phyloP scores from a whole-genome alignment of 2,113 vertebrate species.

The Jaculus jaculus region DNA sequence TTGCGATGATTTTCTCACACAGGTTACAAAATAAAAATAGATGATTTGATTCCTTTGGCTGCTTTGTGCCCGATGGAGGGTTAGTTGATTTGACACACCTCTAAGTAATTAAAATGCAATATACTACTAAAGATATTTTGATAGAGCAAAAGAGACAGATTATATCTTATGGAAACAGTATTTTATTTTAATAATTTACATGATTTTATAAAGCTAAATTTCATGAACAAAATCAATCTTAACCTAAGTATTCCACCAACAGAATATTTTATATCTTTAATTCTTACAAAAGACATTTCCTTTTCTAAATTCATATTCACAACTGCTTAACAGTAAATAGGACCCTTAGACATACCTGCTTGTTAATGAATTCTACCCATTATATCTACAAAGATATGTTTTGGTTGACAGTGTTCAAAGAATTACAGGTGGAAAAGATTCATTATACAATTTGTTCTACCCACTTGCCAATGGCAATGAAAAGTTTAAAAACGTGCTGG shows the following conservation, averaged over 20 bases:
- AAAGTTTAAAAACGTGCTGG: background rate
- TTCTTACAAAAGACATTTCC: slow-evolving; percentile 32
- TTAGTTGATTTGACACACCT: background rate
- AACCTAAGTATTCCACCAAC: background rate
- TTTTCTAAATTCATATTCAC: slow-evolving; percentile 29
- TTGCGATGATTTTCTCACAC: slow-evolving; percentile 46
- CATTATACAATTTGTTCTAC: background rate
- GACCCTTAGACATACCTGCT: background rate
- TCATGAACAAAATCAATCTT: background rate
- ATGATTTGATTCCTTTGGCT: background rate
- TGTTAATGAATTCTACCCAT: background rate
- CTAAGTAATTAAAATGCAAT: slow-evolving; percentile 40
- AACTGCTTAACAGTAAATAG: background rate
- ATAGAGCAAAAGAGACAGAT: background rate
- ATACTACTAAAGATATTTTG: background rate
- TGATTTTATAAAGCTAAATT: slow-evolving; percentile 16
- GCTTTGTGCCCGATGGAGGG: background rate
- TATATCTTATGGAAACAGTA: background rate
- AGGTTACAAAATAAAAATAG: slow-evolving; percentile 26
- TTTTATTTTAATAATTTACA: slow-evolving; percentile 22
- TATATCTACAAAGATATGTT: background rate
- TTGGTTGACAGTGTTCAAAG: slow-evolving; percentile 16
- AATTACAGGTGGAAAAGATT: background rate
- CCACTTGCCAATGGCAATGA: background rate
- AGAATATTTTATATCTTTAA: slow-evolving; percentile 10